phyloP scores from a whole-genome alignment of 2,797 vertebrate genomes.

The Halcyon smyrnensis region DNA sequence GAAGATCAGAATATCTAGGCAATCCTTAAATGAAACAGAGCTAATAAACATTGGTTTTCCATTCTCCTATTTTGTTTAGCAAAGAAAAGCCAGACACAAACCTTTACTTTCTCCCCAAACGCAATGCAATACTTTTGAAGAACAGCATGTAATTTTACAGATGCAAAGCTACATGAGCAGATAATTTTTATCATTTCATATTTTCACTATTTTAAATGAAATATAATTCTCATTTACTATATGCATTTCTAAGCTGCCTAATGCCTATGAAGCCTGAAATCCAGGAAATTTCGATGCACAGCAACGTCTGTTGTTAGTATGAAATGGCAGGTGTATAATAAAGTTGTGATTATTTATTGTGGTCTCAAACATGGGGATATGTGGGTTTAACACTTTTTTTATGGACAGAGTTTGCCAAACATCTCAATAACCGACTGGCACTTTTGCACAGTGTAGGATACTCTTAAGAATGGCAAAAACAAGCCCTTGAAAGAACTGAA shows the following conservation, averaged over 20 bases:
- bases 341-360: slow-evolving; percentile 10
- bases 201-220: neutral
- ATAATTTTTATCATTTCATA: neutral
- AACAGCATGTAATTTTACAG: neutral
- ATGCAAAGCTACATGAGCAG: neutral
- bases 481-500: neutral
- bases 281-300: neutral
- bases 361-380: neutral
- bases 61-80: neutral
- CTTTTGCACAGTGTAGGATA: neutral
- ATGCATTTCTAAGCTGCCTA: neutral
- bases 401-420: neutral
- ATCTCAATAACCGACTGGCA: neutral
- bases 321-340: neutral
- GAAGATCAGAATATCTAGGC: neutral
- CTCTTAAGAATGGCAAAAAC: neutral
- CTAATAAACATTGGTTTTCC: neutral
- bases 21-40: neutral
- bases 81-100: neutral
- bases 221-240: neutral
- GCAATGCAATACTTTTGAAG: neutral
- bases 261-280: neutral
- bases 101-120: neutral
- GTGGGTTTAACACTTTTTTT: neutral
- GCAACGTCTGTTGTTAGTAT: neutral